A percentile compares a stretch with the other conserved stretches of the same genome.
Evolutionary conservation across 2,113 vertebrate species (phyloP).

Genomic region (Microcebus tavaratra): DNA sequence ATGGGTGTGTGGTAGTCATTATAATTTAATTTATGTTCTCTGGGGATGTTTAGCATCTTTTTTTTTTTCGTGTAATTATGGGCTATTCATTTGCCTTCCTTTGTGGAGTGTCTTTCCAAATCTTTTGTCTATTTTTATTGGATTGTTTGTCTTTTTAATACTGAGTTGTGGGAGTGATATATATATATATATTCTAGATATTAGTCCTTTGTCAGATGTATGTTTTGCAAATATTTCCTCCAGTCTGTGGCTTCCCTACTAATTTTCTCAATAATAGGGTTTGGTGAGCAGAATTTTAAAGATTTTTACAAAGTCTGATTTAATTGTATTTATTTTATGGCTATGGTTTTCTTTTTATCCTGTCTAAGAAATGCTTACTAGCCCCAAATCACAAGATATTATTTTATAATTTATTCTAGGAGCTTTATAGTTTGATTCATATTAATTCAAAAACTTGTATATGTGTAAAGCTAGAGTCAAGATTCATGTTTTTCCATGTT

Average conservation of each 20-base stretch:
- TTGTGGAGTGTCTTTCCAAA: conserved; percentile 22
- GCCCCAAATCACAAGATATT: not conserved
- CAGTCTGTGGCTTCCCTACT: not conserved
- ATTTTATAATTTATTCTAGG: not conserved
- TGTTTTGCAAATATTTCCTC: conserved; percentile 19
- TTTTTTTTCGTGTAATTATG: conserved; percentile 47
- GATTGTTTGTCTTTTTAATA: conserved; percentile 28
- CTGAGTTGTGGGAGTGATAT: not conserved
- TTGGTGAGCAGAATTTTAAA: not conserved
- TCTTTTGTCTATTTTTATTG: conserved; percentile 43
- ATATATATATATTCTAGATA: not conserved
- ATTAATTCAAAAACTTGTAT: not conserved
- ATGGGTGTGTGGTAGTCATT: not conserved
- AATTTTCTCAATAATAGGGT: not conserved
- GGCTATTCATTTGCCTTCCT: conserved; percentile 37
- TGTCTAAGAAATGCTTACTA: not conserved
- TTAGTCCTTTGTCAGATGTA: not conserved
- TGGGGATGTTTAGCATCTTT: not conserved
- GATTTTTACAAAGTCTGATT: not conserved
- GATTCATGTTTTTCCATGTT: not conserved
- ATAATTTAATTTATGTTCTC: not conserved
- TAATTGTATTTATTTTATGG: conserved; percentile 25
- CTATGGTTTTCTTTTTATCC: not conserved
- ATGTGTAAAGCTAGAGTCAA: not conserved
- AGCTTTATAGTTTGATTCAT: not conserved